Evolutionary conservation across 92 coral and sea anemone species (phyloP).

Genomic region (Micromussa lordhowensis): DNA sequence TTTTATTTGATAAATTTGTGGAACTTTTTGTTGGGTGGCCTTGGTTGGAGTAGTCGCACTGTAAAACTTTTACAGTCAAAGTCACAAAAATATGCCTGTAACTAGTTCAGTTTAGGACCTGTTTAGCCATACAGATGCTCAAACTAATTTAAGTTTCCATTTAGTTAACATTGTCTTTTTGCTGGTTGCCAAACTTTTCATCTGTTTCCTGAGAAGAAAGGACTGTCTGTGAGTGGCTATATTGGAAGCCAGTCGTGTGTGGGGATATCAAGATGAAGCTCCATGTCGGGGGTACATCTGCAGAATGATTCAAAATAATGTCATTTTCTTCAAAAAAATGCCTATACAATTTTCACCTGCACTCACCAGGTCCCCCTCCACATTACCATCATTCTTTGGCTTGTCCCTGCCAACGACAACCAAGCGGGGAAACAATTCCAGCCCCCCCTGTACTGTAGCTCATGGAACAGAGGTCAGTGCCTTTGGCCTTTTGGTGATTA

Average conservation of each 20-base stretch:
- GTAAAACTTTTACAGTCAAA: neutral
- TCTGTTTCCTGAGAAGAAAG: neutral
- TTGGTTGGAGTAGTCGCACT: too few species aligned
- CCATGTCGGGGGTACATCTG: constrained; percentile 94
- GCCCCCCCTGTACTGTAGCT: too few species aligned
- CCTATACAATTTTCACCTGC: too few species aligned
- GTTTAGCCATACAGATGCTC: neutral
- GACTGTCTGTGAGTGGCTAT: neutral
- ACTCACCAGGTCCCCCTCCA: too few species aligned
- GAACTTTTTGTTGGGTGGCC: too few species aligned
- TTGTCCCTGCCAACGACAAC: too few species aligned
- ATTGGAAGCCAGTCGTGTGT: constrained; percentile 94
- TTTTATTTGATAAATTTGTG: too few species aligned
- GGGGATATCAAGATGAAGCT: constrained; percentile 87
- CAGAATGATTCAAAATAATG: neutral
- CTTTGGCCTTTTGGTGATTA: constrained; percentile 1
- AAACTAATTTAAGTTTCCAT: neutral
- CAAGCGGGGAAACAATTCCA: too few species aligned
- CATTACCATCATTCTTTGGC: too few species aligned
- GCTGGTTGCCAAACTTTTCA: neutral
- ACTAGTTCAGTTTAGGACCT: too few species aligned
- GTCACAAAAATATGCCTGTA: neutral
- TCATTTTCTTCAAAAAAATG: neutral
- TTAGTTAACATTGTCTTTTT: neutral
- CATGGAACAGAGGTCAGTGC: neutral